Conservation (phyloP, 2,797 vertebrate genomes). For the Schizopygopsis malacanthus region DNA sequence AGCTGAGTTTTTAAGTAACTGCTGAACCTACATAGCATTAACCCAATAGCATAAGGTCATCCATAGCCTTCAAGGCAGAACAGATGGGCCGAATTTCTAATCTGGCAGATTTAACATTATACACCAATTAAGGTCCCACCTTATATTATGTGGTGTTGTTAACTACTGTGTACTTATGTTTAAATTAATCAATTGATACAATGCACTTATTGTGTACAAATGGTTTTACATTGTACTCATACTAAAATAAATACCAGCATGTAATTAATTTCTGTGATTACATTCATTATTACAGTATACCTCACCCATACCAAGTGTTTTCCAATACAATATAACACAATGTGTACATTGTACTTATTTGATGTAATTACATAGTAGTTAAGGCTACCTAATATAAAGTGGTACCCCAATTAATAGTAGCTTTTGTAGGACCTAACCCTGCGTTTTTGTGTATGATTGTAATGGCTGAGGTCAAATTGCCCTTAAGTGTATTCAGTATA, state of each 20-base stretch:
- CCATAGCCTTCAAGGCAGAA: conserved; percentile 9
- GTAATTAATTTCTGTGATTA: neutral
- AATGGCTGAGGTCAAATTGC: neutral
- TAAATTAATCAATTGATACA: neutral
- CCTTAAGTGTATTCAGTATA: neutral
- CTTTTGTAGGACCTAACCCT: neutral
- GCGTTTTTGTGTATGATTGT: neutral
- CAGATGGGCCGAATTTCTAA: conserved; percentile 43
- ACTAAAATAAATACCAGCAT: too few relatives aligned
- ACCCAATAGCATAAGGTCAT: conserved; percentile 13
- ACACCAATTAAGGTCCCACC: neutral
- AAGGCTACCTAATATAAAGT: too few relatives aligned
- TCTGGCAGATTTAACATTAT: conserved; percentile 38
- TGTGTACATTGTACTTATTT: too few relatives aligned
- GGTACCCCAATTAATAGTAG: neutral
- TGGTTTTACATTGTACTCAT: neutral
- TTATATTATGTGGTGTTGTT: neutral
- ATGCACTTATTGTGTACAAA: neutral
- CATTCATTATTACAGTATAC: neutral
- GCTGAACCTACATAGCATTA: neutral
- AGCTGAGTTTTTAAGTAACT: neutral
- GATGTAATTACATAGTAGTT: too few relatives aligned
- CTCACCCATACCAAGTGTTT: too few relatives aligned
- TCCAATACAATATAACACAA: too few relatives aligned
- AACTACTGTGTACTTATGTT: neutral